These are phyloP conservation scores for Botia almorhae DNA, from an alignment of 2,797 vertebrate genomes.

Conservation along the genomic window DNA sequence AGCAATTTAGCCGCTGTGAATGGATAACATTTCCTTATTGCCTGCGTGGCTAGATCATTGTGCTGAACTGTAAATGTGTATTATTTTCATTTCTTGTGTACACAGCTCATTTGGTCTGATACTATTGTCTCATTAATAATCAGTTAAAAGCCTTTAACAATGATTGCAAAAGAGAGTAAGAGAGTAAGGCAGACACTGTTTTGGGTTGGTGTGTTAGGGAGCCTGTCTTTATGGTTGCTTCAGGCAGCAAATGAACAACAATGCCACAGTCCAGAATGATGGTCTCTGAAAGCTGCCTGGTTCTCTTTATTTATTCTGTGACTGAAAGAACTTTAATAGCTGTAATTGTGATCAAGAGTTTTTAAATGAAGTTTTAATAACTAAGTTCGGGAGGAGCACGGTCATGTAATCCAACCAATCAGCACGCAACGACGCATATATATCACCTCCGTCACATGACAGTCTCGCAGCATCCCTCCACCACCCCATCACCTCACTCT, in stretches of 20 bases:
- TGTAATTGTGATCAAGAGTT: no score
- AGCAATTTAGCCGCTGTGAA: slow-evolving; percentile 44
- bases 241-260: not conserved
- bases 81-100: slow-evolving; percentile 27
- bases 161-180: not conserved
- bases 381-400: no score
- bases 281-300: not conserved
- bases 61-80: slow-evolving; percentile 24
- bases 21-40: slow-evolving; percentile 60
- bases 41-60: slow-evolving; percentile 32
- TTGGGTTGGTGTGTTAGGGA: slow-evolving; percentile 16
- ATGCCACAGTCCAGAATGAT: not conserved
- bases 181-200: not conserved
- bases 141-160: slow-evolving; percentile 57
- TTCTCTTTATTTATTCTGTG: no score
- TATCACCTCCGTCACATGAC: no score
- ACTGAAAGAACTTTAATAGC: no score
- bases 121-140: slow-evolving; percentile 43
- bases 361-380: no score
- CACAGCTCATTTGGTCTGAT: slow-evolving; percentile 10
- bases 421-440: no score
- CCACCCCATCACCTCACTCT: no score
- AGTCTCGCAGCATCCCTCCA: no score
- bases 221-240: slow-evolving; percentile 13
- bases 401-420: no score